Evolutionary conservation across 1,140 invertebrate genomes (phyloP).

Genomic region (Orussus abietinus): DNA sequence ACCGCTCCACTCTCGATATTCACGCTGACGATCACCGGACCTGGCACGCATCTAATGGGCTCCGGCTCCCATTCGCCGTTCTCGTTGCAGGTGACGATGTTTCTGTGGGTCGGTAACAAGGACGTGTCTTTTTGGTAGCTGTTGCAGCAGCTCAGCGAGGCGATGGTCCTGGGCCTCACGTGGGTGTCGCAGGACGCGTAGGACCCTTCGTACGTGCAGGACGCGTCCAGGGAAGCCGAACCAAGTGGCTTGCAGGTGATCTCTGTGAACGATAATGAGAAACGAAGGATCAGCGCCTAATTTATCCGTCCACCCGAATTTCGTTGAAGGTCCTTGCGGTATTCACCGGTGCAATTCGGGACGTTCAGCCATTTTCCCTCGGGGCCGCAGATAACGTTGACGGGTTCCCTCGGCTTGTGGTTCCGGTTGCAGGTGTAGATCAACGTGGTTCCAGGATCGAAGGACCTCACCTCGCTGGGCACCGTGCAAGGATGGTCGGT

Average conservation of each 20-base stretch:
- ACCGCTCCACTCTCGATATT: conserved; percentile 26
- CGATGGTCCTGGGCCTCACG: conserved; percentile 30
- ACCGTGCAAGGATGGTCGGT: conserved; percentile 20
- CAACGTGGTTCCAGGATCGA: conserved; percentile 33
- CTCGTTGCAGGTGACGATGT: conserved; percentile 32
- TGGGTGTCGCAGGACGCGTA: conserved; percentile 24
- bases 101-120: conserved; percentile 12
- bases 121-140: conserved; percentile 34
- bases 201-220: conserved; percentile 23
- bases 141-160: conserved; percentile 27
- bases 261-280: conserved; percentile 25
- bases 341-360: conserved; percentile 37
- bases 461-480: conserved; percentile 1
- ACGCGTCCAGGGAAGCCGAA: conserved; percentile 23
- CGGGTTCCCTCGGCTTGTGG: conserved; percentile 24
- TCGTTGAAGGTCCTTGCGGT: conserved; percentile 21
- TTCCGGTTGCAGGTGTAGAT: conserved; percentile 38
- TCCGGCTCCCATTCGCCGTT: conserved; percentile 41
- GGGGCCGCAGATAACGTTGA: conserved; percentile 31
- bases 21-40: conserved; percentile 39
- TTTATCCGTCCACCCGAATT: no score
- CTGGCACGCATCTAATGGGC: conserved; percentile 44
- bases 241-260: conserved; percentile 34
- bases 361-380: conserved; percentile 36
- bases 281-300: neutral